Percentiles rank a stretch among this genome's conserved stretches.
Conservation (phyloP, 2,797 vertebrate species). For the Betta splendens region DNA sequence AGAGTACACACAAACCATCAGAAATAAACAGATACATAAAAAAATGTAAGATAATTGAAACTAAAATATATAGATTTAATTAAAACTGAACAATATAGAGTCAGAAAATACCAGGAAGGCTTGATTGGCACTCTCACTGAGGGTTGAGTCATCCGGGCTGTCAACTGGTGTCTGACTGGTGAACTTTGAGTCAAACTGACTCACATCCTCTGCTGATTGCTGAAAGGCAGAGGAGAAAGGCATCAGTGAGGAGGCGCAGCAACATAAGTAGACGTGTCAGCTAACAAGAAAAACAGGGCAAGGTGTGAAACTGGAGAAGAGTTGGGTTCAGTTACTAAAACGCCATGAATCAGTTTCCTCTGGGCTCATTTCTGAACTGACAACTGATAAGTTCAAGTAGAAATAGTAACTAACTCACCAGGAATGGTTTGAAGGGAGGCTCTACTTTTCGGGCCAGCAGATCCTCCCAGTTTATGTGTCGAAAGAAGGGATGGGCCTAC, state of each 20-base stretch:
- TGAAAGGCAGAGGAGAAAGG: conserved; percentile 54
- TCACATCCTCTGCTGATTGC: conserved; percentile 99
- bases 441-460: conserved; percentile 95
- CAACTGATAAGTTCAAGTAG: neutral
- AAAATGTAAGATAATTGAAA: no score
- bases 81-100: neutral
- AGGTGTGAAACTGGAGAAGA: conserved; percentile 29
- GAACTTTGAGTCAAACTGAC: conserved; percentile 99
- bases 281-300: conserved; percentile 9
- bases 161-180: conserved; percentile 99
- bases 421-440: conserved; percentile 95
- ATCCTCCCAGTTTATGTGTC: conserved; percentile 97
- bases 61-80: neutral
- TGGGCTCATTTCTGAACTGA: neutral
- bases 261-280: conserved; percentile 25
- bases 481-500: conserved; percentile 93
- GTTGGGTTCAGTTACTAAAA: conserved; percentile 4
- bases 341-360: neutral
- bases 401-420: conserved; percentile 81
- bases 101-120: conserved; percentile 90
- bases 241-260: conserved; percentile 18
- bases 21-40: neutral
- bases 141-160: conserved; percentile 98
- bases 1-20: neutral
- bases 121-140: conserved; percentile 99